Evolutionary conservation across 2,113 vertebrate species (phyloP).

Genomic region (Pontoporia blainvillei): DNA sequence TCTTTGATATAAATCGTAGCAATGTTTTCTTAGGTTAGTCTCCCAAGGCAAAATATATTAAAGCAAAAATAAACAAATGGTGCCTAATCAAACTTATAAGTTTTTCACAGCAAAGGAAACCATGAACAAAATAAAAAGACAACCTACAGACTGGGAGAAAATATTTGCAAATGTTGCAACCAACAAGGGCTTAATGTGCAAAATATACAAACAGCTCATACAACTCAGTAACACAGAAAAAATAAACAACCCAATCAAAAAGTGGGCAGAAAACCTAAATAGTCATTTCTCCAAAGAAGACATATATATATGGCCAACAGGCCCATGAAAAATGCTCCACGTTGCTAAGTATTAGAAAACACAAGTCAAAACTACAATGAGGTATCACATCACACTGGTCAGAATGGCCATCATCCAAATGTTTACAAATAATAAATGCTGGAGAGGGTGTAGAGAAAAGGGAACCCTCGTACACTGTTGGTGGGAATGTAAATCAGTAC

Average conservation of each 20-base stretch:
- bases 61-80: neutral
- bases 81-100: neutral
- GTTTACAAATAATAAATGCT: neutral
- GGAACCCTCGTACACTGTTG: neutral
- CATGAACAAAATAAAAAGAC: neutral
- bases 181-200: neutral
- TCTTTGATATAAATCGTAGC: neutral
- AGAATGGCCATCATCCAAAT: neutral
- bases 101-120: neutral
- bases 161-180: neutral
- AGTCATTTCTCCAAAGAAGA: neutral
- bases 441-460: neutral
- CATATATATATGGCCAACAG: neutral
- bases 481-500: neutral
- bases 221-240: neutral
- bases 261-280: neutral
- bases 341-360: neutral
- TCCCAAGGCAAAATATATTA: neutral
- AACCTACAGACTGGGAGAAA: neutral
- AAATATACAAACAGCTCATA: neutral
- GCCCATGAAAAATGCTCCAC: neutral
- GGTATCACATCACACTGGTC: neutral
- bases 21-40: neutral
- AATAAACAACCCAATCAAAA: neutral
- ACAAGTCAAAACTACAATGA: neutral